Evolutionary conservation across 2,888 invertebrate genomes (phyloP), one percentile per base, ranked within the genome.

Genomic region (Ceramica pisi): DNA sequence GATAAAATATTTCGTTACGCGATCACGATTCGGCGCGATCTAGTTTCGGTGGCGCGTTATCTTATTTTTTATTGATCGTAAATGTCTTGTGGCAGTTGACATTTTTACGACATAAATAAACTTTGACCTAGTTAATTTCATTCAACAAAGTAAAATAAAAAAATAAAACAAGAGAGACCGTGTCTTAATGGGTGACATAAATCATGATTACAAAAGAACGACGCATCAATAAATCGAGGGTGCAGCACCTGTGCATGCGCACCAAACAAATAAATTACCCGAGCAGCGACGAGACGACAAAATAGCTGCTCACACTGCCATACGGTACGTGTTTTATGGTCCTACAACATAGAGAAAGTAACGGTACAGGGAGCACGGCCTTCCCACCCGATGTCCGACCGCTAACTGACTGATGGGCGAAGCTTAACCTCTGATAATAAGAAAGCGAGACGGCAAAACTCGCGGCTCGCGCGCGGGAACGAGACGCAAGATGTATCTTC

Each of bases 351-450:
- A 90, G 93, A 92, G 94, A 93, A 93, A 93, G 93, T 94, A 94
- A 93, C 94, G 92, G 94, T 91, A 90, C 87, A 76, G 82, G 81
- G 88, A 81, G 90, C 90, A 87, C 95, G 93, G 91, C 95, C 95
- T 94, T 93, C 92, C 93, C 92, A 89, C 91, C 90, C 92, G 92
- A 89, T 91, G 93, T 90, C 93, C 93, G 93, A 92, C 91, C 92
- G 92, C 90, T 92, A 90, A 96, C 96, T 96, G 94, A 95, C 94
- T 91, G 95, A 95, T 95, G 95, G 93, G 93, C 94, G 91, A 91
- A 92, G 92, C 89, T 93, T 94, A 94, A 94, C 95, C 94, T 94
- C 94, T 95, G 96, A 95, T 96, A 95, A 95, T 95, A 95, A 93
- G 93, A 90, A 92, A 95, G 90, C 83, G 92, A 89, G 94, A 94